Conservation (phyloP, 1,140 invertebrate species). For the Orius laevigatus region DNA sequence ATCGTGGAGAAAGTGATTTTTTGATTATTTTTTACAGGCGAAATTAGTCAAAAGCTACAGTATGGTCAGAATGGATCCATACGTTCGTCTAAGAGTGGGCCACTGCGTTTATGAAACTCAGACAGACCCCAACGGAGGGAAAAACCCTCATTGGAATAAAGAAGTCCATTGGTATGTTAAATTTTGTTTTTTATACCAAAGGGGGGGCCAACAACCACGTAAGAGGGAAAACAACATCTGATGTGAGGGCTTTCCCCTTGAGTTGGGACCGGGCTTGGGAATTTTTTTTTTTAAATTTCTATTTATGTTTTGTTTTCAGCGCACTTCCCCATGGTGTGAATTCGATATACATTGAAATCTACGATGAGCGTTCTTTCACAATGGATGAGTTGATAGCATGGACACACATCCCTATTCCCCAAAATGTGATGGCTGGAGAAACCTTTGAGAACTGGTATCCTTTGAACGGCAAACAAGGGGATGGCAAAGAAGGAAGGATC, state of each 20-base stretch:
- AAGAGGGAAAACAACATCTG: too few species aligned
- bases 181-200: too few species aligned
- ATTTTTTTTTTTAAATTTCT: slow-evolving; percentile 1
- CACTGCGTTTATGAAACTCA: slow-evolving; percentile 90
- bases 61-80: slow-evolving; percentile 89
- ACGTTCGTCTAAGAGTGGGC: slow-evolving; percentile 79
- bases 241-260: too few species aligned
- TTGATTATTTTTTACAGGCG: slow-evolving; percentile 35
- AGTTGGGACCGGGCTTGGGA: too few species aligned
- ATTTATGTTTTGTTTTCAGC: slow-evolving; percentile 33
- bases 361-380: slow-evolving; percentile 91
- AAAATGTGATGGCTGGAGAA: slow-evolving; percentile 64
- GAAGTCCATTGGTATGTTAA: slow-evolving; percentile 69
- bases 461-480: slow-evolving; percentile 81
- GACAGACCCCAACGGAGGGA: slow-evolving; percentile 86
- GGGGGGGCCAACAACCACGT: too few species aligned
- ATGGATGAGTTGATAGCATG: slow-evolving; percentile 91
- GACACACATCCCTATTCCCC: slow-evolving; percentile 70
- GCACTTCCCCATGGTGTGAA: slow-evolving; percentile 74
- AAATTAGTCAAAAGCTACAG: slow-evolving; percentile 94
- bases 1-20: not conserved
- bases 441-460: slow-evolving; percentile 89
- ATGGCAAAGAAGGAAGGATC: slow-evolving; percentile 77
- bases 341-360: slow-evolving; percentile 82
- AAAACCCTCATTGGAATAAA: slow-evolving; percentile 90